Evolutionary conservation across 2,888 invertebrate genomes (phyloP), one percentile per base, ranked within the genome.

Genomic region (Apotomis betuletana): DNA sequence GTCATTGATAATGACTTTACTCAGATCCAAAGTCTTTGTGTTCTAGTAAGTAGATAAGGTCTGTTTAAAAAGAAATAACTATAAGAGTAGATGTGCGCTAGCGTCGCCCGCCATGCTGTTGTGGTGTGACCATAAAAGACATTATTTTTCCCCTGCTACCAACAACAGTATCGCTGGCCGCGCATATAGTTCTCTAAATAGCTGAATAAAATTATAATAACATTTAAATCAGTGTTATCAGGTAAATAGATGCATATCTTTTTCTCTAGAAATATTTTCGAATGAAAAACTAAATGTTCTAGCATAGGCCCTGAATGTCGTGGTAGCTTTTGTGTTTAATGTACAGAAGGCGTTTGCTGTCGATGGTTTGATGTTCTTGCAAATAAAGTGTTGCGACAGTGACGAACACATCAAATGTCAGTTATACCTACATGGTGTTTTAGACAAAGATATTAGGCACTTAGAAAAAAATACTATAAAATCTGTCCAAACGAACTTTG

Each of bases 241-340:
- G 85, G 83, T 89, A 87, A 87, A 90, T 92, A 92, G 92, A 92
- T 89, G 92, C 92, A 93, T 93, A 93, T 93, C 92, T 87, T 91
- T 91, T 90, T 90, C 89, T 90, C 88, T 93, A 93, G 91, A 86
- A 84, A 87, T 91, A 91, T 91, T 92, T 92, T 92, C 88, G 81
- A 90, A 88, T 86, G 85, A 81, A 87, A 90, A 83, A 85, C 80
- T 85, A 86, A 89, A 88, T 87, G 91, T 91, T 87, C 86, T 90
- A 90, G 90, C 78, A 75, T 92, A 92, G 91, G 85, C 86, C 85
- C 77, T 92, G 70, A 88, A 84, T 92, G 92, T 93, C 91, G 91
- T 92, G 88, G 86, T 91, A 92, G 91, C 86, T 89, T 87, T 82
- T 79, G 79, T 81, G 78, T 83, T 79, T 36, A 79, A 77, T 85